Conservation (phyloP, 2,888 invertebrate genomes). For the Polylopha cassiicola region DNA sequence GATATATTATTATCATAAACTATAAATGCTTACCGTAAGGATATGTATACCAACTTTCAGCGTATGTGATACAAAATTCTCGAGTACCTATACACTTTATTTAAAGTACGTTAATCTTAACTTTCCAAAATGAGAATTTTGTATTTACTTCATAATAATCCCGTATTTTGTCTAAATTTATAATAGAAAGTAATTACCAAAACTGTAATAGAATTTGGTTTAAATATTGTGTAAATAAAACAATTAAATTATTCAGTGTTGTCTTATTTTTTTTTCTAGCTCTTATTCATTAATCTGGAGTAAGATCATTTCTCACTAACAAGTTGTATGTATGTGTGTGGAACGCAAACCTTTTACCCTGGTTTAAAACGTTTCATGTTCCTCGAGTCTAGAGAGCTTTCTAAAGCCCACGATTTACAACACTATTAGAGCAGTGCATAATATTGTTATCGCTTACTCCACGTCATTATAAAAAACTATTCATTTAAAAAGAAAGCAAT, state of each 20-base stretch:
- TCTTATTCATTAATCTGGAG: background rate
- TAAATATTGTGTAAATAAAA: conserved; percentile 77
- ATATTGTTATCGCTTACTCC: too few species aligned
- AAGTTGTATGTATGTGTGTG: too few species aligned
- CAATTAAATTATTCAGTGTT: conserved; percentile 57
- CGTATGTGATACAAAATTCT: conserved; percentile 42
- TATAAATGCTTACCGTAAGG: conserved; percentile 50
- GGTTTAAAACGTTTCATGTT: too few species aligned
- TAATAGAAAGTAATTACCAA: conserved; percentile 55
- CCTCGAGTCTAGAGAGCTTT: too few species aligned
- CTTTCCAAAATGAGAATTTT: conserved; percentile 46
- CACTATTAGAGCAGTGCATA: too few species aligned
- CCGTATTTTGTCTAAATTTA: conserved; percentile 62
- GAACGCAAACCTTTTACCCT: too few species aligned
- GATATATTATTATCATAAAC: conserved; percentile 33
- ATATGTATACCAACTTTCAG: conserved; percentile 33
- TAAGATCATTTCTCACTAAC: too few species aligned
- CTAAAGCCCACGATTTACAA: too few species aligned
- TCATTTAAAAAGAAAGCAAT: too few species aligned
- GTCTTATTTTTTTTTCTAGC: conserved; percentile 35
- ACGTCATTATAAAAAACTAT: too few species aligned
- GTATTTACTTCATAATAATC: conserved; percentile 47
- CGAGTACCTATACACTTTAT: conserved; percentile 24
- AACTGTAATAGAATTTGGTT: conserved; percentile 66
- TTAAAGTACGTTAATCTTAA: conserved; percentile 10